These are phyloP conservation scores for Hydriomena furcata DNA, from an alignment of 2,888 invertebrate genomes.

Conservation along the genomic window DNA sequence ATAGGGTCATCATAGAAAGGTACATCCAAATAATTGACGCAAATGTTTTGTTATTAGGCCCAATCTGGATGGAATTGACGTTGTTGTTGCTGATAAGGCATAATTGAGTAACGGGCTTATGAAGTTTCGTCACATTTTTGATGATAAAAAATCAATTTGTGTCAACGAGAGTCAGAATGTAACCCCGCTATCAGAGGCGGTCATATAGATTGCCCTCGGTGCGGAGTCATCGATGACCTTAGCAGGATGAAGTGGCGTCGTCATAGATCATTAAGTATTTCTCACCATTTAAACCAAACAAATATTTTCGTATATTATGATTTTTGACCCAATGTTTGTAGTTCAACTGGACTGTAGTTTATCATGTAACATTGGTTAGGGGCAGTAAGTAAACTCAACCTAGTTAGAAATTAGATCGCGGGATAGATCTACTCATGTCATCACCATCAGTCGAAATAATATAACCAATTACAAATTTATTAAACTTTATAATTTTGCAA, in stretches of 20 bases:
- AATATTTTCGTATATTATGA: too few relatives aligned
- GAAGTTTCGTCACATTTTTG: conserved; percentile 63
- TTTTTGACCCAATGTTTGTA: too few relatives aligned
- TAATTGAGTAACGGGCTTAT: conserved; percentile 62
- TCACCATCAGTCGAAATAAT: too few relatives aligned
- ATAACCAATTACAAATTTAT: too few relatives aligned
- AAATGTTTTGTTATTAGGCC: conserved; percentile 32
- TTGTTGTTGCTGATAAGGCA: conserved; percentile 64
- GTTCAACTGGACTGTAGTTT: too few relatives aligned
- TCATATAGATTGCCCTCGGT: conserved; percentile 25
- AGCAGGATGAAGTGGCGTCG: conserved; percentile 8
- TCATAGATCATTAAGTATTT: conserved; percentile 6
- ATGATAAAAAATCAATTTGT: conserved; percentile 78
- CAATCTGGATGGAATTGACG: conserved; percentile 58
- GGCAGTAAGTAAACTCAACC: too few relatives aligned
- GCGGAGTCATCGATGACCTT: conserved; percentile 20
- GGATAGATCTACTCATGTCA: too few relatives aligned
- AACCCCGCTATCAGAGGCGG: conserved; percentile 51
- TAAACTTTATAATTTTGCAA: too few relatives aligned
- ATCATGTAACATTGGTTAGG: too few relatives aligned
- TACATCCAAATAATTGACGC: conserved; percentile 24
- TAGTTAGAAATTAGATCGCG: too few relatives aligned
- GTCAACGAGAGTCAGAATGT: conserved; percentile 62
- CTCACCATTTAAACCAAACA: not conserved
- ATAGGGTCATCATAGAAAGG: not conserved